Evolutionary conservation across 2,797 vertebrate species (phyloP).

Genomic region (Nyctalus aviator): DNA sequence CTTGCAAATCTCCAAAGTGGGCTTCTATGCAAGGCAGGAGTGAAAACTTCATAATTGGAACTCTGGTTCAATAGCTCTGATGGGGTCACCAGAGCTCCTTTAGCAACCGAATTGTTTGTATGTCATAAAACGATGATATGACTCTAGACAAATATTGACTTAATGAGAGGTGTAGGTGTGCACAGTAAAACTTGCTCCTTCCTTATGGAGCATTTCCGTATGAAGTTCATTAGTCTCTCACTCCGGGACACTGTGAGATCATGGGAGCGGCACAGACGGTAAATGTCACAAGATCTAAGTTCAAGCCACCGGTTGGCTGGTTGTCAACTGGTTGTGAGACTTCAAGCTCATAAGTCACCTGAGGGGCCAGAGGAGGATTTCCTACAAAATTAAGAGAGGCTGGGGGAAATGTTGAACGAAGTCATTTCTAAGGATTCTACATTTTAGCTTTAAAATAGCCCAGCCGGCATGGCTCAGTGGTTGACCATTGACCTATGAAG

Average conservation of each 20-base stretch:
- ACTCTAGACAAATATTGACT: slow-evolving; percentile 74
- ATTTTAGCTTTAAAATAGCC: not conserved
- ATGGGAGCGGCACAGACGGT: slow-evolving; percentile 28
- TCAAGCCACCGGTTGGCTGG: not conserved
- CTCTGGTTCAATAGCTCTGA: not conserved
- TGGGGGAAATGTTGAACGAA: not conserved
- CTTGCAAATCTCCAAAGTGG: not conserved
- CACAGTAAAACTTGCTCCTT: not conserved
- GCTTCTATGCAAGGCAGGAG: not conserved
- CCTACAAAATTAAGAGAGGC: not conserved
- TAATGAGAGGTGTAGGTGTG: slow-evolving; percentile 57
- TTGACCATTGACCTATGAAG: too few relatives aligned
- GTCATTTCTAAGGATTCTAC: not conserved
- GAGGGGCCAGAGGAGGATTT: not conserved
- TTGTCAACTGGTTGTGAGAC: not conserved
- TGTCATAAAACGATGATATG: slow-evolving; percentile 68
- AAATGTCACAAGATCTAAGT: slow-evolving; percentile 52
- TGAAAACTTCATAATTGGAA: not conserved
- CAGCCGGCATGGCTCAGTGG: too few relatives aligned
- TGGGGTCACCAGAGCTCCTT: slow-evolving; percentile 55
- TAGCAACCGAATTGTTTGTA: slow-evolving; percentile 50
- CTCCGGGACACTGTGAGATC: not conserved
- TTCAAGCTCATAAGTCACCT: not conserved
- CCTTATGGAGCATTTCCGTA: slow-evolving; percentile 68
- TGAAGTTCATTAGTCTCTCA: slow-evolving; percentile 43